Evolutionary conservation across 2,797 vertebrate species (phyloP), one percentile per base, ranked within the genome.

Genomic region (Hemibagrus guttatus): DNA sequence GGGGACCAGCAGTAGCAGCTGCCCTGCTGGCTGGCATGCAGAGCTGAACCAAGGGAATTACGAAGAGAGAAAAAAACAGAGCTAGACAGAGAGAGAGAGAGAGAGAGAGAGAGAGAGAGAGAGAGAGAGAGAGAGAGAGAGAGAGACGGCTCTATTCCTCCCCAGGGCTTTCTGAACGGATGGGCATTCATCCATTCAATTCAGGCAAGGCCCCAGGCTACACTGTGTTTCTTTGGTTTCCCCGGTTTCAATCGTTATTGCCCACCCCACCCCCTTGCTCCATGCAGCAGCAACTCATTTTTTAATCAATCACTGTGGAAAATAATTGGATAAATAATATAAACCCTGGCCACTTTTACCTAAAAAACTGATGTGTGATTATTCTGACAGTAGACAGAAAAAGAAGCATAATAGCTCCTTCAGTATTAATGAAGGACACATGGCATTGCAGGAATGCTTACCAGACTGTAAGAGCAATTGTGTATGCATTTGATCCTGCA

Each of bases 71-170:
- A 86, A 49, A 49, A 49, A 9, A 9, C 46, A 49, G 46, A 7
- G 6, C 6, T 49, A 49, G 46, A 49, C 46, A 49, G 46, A 93
- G 93, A 93, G 39, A 56, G 79, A 87, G 56, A 58, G 88, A 92
- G 90, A 72, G 93, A 89, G 78, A 92, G 83, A 19, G 91, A 81
- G 81, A 93, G 52, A 83, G 87, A 93, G 92, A 94, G 91, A 8
- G 93, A 92, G 75, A 75, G 83, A 39, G 76, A 76, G 78, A 49
- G 83, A 75, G 76, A 54, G 86, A 72, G 86, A 88, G 85, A 86
- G 82, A 86, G 88, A 86, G 82, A 83, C 76, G 58, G 84, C 78
- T 88, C 88, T 89, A 91, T 89, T 90, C 82, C 84, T 84, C 84
- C 84, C 56, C 46, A n/a, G 46, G 88, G 89, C 85, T 86, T 90